phyloP scores from a whole-genome alignment of 2,113 vertebrate species.

The Todiramphus chloris region DNA sequence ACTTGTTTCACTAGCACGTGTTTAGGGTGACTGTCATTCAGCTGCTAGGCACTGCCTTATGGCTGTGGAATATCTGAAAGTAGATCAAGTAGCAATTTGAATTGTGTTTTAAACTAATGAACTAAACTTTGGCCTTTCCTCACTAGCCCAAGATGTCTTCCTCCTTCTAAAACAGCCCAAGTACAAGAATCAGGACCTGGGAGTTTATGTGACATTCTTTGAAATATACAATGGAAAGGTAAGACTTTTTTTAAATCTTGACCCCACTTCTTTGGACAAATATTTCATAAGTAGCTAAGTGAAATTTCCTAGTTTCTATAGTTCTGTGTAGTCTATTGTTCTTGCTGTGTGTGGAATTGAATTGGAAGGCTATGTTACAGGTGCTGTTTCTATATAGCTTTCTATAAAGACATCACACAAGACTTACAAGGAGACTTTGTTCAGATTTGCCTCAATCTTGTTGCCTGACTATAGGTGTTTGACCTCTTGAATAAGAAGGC shows the following conservation, averaged over 20 bases:
- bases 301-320: neutral
- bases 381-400: neutral
- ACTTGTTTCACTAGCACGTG: neutral
- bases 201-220: constrained; percentile 92
- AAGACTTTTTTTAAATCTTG: neutral
- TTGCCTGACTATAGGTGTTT: constrained; percentile 80
- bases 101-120: neutral
- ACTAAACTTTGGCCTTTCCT: neutral
- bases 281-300: neutral
- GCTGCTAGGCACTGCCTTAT: neutral
- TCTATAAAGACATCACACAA: neutral
- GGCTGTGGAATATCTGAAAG: neutral
- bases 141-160: constrained; percentile 91
- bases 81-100: neutral
- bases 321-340: neutral
- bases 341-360: neutral
- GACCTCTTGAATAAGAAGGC: constrained; percentile 95
- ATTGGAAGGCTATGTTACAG: neutral
- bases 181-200: constrained; percentile 78
- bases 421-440: neutral
- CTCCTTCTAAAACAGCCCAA: constrained; percentile 81
- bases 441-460: neutral
- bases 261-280: neutral
- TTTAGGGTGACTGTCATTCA: neutral
- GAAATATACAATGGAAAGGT: constrained; percentile 99